Evolutionary conservation across 2,113 vertebrate genomes (phyloP).

Genomic region (Xenopus borealis): DNA sequence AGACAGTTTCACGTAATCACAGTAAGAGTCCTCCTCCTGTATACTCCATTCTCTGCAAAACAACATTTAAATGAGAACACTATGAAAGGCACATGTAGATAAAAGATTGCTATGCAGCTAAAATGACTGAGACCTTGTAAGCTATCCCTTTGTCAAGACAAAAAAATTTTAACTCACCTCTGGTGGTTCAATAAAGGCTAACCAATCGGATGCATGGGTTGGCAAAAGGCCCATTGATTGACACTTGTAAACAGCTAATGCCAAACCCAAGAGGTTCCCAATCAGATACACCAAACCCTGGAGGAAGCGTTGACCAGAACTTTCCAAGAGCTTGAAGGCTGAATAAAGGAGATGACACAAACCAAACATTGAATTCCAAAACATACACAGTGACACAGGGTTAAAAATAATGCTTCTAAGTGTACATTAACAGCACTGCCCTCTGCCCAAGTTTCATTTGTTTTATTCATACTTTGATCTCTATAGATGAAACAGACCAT

Average conservation of each 20-base stretch:
- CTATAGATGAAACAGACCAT: too few relatives aligned
- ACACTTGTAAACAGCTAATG: constrained; percentile 93
- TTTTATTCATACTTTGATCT: too few relatives aligned
- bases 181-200: constrained; percentile 92
- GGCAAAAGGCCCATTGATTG: constrained; percentile 95
- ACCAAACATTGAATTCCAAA: background rate
- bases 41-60: constrained; percentile 85
- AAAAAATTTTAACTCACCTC: constrained; percentile 68
- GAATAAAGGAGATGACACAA: constrained; percentile 19
- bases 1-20: constrained; percentile 52
- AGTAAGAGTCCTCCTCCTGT: constrained; percentile 90
- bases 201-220: constrained; percentile 93
- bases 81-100: background rate
- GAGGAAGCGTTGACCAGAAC: constrained; percentile 92
- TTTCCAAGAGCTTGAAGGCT: constrained; percentile 95
- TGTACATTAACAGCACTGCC: too few relatives aligned
- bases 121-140: constrained; percentile 10
- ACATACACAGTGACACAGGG: too few relatives aligned
- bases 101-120: too few relatives aligned
- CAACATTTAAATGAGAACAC: background rate
- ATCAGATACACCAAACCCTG: constrained; percentile 92
- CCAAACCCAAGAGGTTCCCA: constrained; percentile 90
- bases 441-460: too few relatives aligned
- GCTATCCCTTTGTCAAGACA: constrained; percentile 1
- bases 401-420: too few relatives aligned